These are phyloP conservation scores for Tolmerus cingulatus DNA, from an alignment of 2,888 invertebrate species.

Conservation along the genomic window DNA sequence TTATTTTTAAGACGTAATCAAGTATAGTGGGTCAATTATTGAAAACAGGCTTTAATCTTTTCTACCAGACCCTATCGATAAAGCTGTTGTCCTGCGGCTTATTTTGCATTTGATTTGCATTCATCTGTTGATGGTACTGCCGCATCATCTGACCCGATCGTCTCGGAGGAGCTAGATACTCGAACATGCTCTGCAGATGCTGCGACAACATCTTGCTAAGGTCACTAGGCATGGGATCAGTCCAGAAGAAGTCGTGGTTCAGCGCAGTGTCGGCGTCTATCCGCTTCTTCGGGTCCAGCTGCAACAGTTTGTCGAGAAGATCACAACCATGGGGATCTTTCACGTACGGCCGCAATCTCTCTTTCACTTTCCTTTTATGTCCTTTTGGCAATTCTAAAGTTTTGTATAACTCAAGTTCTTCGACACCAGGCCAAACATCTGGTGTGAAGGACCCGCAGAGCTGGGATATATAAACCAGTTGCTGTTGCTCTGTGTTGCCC, in stretches of 20 bases:
- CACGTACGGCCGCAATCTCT: slow-evolving; percentile 86
- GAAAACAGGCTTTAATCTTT: background rate
- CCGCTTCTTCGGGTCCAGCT: slow-evolving; percentile 89
- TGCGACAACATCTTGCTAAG: slow-evolving; percentile 91
- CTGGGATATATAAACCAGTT: slow-evolving; percentile 92
- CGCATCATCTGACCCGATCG: slow-evolving; percentile 73
- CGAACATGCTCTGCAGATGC: slow-evolving; percentile 93
- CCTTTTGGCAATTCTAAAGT: slow-evolving; percentile 88
- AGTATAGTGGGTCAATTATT: background rate
- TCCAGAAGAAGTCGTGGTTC: slow-evolving; percentile 99
- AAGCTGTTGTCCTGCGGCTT: slow-evolving; percentile 82
- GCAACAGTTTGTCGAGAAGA: slow-evolving; percentile 88
- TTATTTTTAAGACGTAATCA: slow-evolving; percentile 30
- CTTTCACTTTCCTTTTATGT: slow-evolving; percentile 86
- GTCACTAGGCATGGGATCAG: slow-evolving; percentile 94
- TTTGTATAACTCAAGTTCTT: slow-evolving; percentile 84
- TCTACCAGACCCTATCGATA: slow-evolving; percentile 84
- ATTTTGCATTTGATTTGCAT: slow-evolving; percentile 61
- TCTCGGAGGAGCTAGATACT: slow-evolving; percentile 83
- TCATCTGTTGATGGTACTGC: slow-evolving; percentile 72
- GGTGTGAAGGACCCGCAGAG: slow-evolving; percentile 95
- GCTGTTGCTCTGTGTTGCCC: slow-evolving; percentile 96
- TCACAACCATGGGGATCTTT: slow-evolving; percentile 93
- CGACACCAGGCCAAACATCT: slow-evolving; percentile 92
- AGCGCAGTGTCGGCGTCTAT: slow-evolving; percentile 90